Base-by-base conservation (phyloP, 2,888 invertebrate species). In the Drosophila kuntzei region DNA sequence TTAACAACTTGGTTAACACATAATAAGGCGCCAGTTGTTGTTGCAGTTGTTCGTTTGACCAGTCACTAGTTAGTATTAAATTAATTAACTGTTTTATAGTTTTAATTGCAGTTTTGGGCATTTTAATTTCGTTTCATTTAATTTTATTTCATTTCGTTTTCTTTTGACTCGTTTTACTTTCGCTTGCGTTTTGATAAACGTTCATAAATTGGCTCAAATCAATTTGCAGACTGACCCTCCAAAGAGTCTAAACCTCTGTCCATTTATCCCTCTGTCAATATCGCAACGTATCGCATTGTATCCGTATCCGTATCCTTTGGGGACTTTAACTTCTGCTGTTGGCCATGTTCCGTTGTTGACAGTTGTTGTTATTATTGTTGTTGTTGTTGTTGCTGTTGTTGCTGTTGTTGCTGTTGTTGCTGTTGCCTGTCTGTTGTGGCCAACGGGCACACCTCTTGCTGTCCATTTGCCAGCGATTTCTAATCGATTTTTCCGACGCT, bases 401-500 rank as follows among this genome's bases (percentile, higher is more conserved):
- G 75, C 73, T 49, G 65, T 46, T 71, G 37, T 74, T 61, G 89
- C 80, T n/a, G n/a, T n/a, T 34, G 37, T 46, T 53, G 54, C 16
- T 46, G 50, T 34, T 55, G 54, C 53, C 59, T 65, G 65, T 78
- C 73, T 49, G 65, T 46, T 71, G 37, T 74, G 63, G 89, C 80
- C 80, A 70, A 58, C 80, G 89, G 83, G 87, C 83, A 83, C 83
- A 83, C 83, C 83, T 83, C 80, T 82, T 70, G 87, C 83, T 88
- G 89, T 84, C 89, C 83, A 86, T 86, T 86, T 84, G 74, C 71
- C 87, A 86, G 60, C 87, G 89, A 86, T 88, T 84, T 84, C 83
- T 84, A 84, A 84, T 84, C 89, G 83, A 84, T 88, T 84, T 84
- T 84, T 88, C 74, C 87, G 67, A 51, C 71, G 67, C 71, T 71